Conservation (phyloP, 2,113 vertebrate genomes). For the Solea solea region DNA sequence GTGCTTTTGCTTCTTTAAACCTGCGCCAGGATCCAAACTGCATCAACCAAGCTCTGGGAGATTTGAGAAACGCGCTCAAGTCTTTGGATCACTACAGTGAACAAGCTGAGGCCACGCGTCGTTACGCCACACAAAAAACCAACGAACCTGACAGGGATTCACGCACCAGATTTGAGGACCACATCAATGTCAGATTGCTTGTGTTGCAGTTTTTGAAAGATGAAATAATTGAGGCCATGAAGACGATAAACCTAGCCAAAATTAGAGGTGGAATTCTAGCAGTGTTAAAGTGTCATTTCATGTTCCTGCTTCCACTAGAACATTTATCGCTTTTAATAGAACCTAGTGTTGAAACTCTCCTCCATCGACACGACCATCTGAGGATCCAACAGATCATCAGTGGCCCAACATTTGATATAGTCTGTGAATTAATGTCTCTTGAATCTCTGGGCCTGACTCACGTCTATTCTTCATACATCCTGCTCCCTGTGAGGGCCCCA, state of each 20-base stretch:
- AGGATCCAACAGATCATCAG: neutral
- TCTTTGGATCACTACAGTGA: constrained; percentile 44
- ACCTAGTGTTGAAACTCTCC: too few relatives aligned
- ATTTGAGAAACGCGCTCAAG: constrained; percentile 58
- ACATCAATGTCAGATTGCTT: neutral
- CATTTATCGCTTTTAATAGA: neutral
- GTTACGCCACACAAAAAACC: neutral
- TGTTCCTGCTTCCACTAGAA: neutral
- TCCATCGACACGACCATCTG: constrained; percentile 10
- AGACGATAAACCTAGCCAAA: constrained; percentile 9
- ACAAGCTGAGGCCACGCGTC: constrained; percentile 1
- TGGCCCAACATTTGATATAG: neutral
- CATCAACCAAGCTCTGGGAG: constrained; percentile 44
- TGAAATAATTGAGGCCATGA: constrained; percentile 47
- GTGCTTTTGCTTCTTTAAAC: constrained; percentile 57
- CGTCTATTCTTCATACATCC: constrained; percentile 35
- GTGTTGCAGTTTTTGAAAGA: constrained; percentile 5
- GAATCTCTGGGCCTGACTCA: constrained; percentile 53
- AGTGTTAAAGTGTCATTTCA: neutral
- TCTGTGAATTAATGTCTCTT: constrained; percentile 28
- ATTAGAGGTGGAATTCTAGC: constrained; percentile 7
- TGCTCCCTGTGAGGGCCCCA: too few relatives aligned
- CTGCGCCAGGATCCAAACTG: constrained; percentile 24
- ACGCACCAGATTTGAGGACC: constrained; percentile 14
- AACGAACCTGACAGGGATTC: fast-evolving